These are phyloP conservation scores for Megaceryle torquata DNA, from an alignment of 2,113 vertebrate species.

Conservation along the genomic window DNA sequence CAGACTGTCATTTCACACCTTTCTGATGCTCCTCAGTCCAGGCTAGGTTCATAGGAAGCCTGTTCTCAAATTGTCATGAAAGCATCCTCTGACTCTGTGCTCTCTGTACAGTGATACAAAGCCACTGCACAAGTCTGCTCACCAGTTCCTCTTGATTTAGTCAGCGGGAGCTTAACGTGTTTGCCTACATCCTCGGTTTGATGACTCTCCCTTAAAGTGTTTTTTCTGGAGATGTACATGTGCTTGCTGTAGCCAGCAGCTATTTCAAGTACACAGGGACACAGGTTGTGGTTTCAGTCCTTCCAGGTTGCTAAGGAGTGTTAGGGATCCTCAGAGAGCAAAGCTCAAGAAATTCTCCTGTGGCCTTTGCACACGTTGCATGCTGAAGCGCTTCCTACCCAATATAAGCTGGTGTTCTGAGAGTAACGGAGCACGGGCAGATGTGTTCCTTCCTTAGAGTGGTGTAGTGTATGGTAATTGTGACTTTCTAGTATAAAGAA, in stretches of 20 bases:
- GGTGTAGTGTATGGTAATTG: not conserved
- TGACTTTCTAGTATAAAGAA: not conserved
- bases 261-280: not conserved
- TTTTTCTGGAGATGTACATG: not conserved
- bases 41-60: not conserved
- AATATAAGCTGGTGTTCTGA: not conserved
- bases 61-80: not conserved
- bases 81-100: not conserved
- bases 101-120: not conserved
- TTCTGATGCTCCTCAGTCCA: not conserved
- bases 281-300: constrained; percentile 8
- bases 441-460: not conserved
- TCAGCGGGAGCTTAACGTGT: not conserved
- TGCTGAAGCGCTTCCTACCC: not conserved
- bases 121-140: not conserved
- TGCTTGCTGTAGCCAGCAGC: not conserved
- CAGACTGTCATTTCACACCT: not conserved
- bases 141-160: not conserved
- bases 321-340: constrained; percentile 20
- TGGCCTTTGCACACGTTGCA: not conserved
- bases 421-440: not conserved
- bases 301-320: constrained; percentile 49
- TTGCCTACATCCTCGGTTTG: not conserved
- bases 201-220: not conserved
- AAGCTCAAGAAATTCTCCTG: constrained; percentile 24